Evolutionary conservation across 2,113 vertebrate species (phyloP).

Genomic region (Siphamia tubifer): DNA sequence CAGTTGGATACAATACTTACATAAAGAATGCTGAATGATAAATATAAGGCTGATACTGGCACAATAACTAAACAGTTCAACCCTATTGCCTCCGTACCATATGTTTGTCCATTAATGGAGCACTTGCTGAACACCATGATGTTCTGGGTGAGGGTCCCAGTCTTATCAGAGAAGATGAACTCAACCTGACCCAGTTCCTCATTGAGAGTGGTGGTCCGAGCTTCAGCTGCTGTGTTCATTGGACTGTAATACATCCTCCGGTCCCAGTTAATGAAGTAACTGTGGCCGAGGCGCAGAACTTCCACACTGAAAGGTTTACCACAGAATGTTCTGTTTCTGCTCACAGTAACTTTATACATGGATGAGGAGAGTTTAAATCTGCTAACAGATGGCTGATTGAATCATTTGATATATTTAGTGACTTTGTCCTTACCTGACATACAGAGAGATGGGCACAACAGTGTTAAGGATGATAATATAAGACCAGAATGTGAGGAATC

Average conservation of each 20-base stretch:
- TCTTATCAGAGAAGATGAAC: slow-evolving; percentile 94
- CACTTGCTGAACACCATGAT: slow-evolving; percentile 95
- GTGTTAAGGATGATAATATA: slow-evolving; percentile 97
- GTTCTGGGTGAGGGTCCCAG: slow-evolving; percentile 93
- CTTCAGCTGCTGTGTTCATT: slow-evolving; percentile 81
- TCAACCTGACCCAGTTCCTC: slow-evolving; percentile 92
- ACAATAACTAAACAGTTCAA: too few species aligned
- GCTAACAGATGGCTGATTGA: too few species aligned
- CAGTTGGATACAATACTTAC: too few species aligned
- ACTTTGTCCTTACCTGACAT: slow-evolving; percentile 84
- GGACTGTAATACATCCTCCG: slow-evolving; percentile 85
- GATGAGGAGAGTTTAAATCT: not conserved
- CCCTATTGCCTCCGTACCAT: slow-evolving; percentile 79
- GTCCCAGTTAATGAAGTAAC: slow-evolving; percentile 97
- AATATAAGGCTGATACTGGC: too few species aligned
- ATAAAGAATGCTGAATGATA: too few species aligned
- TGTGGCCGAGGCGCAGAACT: slow-evolving; percentile 90
- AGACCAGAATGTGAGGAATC: slow-evolving; percentile 95
- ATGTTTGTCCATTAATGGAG: slow-evolving; percentile 84
- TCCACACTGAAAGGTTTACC: slow-evolving; percentile 86
- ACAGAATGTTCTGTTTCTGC: too few species aligned
- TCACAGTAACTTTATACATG: too few species aligned
- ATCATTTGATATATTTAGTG: not conserved
- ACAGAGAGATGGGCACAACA: slow-evolving; percentile 92
- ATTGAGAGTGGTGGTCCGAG: slow-evolving; percentile 89